Evolutionary conservation across 2,888 invertebrate genomes (phyloP).

Genomic region (Nesidiocoris tenuis): DNA sequence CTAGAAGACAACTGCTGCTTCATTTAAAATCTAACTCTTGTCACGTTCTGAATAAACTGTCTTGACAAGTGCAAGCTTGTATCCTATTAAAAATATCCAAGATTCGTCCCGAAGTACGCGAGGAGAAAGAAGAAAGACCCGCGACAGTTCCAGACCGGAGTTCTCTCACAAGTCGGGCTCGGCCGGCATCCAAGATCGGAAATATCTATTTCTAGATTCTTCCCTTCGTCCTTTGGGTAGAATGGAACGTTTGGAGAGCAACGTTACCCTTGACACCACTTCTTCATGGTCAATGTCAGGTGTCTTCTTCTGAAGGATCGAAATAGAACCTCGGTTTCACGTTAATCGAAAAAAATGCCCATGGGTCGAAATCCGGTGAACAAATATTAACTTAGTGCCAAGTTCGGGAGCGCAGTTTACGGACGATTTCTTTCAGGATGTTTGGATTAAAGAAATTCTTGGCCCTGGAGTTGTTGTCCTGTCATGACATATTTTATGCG

Average conservation of each 20-base stretch:
- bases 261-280: slow-evolving; percentile 28
- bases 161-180: neutral
- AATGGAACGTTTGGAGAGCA: slow-evolving; percentile 8
- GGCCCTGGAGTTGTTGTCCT: too few relatives aligned
- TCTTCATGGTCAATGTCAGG: slow-evolving; percentile 38
- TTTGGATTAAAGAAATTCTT: too few relatives aligned
- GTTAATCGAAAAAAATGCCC: neutral
- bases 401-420: neutral
- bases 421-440: neutral
- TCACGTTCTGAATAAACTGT: neutral
- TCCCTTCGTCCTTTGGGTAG: slow-evolving; percentile 9
- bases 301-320: slow-evolving; percentile 28
- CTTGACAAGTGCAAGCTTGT: slow-evolving; percentile 1
- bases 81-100: slow-evolving; percentile 19
- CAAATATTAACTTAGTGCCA: neutral
- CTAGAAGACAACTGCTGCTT: too few relatives aligned
- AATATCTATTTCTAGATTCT: slow-evolving; percentile 16
- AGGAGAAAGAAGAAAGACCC: neutral
- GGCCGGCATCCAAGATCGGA: slow-evolving; percentile 16
- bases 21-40: neutral
- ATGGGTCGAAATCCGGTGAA: neutral
- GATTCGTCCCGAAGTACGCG: neutral
- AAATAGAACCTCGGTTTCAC: neutral
- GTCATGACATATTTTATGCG: too few relatives aligned
- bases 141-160: neutral